These are phyloP conservation scores for Ochotona curzoniae DNA, from an alignment of 2,113 vertebrate genomes.

Conservation along the genomic window DNA sequence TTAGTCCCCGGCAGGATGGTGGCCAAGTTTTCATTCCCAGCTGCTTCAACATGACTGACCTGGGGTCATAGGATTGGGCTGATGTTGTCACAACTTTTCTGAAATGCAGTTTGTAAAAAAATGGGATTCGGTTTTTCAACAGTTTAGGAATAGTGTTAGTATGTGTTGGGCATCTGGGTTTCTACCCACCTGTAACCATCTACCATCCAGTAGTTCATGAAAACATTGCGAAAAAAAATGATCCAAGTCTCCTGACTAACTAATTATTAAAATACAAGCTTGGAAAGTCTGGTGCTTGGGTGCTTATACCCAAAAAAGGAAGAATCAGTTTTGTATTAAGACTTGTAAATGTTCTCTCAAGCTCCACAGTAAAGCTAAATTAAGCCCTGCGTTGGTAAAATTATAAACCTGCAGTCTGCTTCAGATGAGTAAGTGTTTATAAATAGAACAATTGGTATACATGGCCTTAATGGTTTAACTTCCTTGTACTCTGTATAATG, in stretches of 20 bases:
- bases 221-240: not conserved
- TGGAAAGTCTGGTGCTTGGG: not conserved
- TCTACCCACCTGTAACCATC: not conserved
- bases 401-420: slow-evolving; percentile 68
- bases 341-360: slow-evolving; percentile 31
- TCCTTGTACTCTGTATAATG: slow-evolving; percentile 54
- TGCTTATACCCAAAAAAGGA: slow-evolving; percentile 16
- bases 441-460: slow-evolving; percentile 63
- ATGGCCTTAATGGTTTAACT: not conserved
- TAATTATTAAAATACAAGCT: not conserved
- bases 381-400: slow-evolving; percentile 66
- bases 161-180: not conserved
- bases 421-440: slow-evolving; percentile 74
- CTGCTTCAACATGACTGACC: not conserved
- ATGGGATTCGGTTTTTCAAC: not conserved
- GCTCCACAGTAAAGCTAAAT: slow-evolving; percentile 71
- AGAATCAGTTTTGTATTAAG: slow-evolving; percentile 49
- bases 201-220: not conserved
- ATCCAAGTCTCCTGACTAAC: not conserved
- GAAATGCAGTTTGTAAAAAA: not conserved
- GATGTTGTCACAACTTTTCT: not conserved
- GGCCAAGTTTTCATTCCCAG: not conserved
- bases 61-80: not conserved
- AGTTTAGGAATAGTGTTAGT: not conserved
- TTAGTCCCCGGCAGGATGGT: not conserved